Percentiles rank a stretch among this genome's conserved stretches.
These are phyloP conservation scores for Loriculus beryllinus DNA, from an alignment of 2,797 vertebrate genomes.

Conservation along the genomic window DNA sequence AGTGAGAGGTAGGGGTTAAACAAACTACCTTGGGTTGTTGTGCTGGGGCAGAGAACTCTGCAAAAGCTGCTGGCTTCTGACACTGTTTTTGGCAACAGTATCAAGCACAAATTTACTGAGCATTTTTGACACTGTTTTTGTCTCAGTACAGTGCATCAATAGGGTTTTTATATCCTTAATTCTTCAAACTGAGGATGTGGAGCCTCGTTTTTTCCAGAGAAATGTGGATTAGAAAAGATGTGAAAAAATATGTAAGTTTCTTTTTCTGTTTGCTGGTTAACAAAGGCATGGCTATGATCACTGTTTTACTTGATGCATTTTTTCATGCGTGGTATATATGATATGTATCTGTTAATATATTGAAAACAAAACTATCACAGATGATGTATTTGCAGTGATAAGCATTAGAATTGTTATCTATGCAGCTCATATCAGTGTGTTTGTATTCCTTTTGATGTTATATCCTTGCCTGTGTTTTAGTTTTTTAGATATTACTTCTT, in stretches of 20 bases:
- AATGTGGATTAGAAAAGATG: neutral
- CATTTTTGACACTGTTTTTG: neutral
- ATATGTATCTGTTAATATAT: neutral
- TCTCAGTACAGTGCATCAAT: neutral
- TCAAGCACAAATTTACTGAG: neutral
- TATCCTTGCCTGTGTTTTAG: neutral
- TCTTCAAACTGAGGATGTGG: neutral
- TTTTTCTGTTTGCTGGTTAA: neutral
- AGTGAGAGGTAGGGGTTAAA: neutral
- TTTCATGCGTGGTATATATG: neutral
- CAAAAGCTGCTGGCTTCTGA: neutral
- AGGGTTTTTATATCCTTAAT: neutral
- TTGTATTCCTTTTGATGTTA: neutral
- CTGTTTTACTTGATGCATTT: neutral
- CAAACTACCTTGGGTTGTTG: neutral
- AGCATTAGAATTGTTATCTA: neutral
- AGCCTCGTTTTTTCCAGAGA: conserved; percentile 1
- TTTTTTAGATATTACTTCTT: neutral
- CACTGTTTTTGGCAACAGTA: neutral
- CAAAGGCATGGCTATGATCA: neutral
- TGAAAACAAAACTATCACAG: neutral
- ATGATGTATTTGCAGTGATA: neutral
- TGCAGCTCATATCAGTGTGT: neutral
- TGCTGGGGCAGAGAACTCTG: neutral
- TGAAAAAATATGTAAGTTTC: neutral